phyloP scores from a whole-genome alignment of 1,140 invertebrate genomes.

The Zaprionus vittiger region DNA sequence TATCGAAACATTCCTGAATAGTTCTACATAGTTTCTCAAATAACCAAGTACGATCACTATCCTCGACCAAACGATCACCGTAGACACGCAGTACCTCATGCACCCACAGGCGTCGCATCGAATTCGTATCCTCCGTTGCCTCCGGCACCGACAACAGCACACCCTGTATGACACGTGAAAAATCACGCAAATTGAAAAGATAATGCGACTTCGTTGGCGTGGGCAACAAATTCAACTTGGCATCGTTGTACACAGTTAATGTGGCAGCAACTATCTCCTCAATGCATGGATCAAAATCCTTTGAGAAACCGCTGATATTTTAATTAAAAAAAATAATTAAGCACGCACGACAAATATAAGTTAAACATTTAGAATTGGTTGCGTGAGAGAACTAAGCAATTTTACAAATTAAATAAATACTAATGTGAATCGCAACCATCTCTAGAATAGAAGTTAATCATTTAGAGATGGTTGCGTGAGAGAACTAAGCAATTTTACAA shows the following conservation, averaged over 20 bases:
- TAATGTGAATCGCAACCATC: background rate
- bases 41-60: constrained; percentile 93
- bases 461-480: background rate
- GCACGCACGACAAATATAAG: background rate
- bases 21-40: constrained; percentile 88
- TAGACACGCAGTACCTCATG: constrained; percentile 97
- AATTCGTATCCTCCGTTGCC: constrained; percentile 93
- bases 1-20: constrained; percentile 85
- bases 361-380: background rate
- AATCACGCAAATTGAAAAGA: constrained; percentile 97
- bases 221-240: constrained; percentile 92
- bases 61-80: constrained; percentile 95
- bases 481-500: no score
- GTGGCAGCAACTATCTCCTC: constrained; percentile 95
- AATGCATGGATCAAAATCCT: constrained; percentile 97
- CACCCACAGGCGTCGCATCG: constrained; percentile 97
- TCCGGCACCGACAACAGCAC: constrained; percentile 96
- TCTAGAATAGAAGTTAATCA: background rate
- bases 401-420: no score
- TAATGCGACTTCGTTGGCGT: constrained; percentile 97
- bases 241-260: constrained; percentile 94
- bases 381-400: no score
- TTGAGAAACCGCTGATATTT: constrained; percentile 93
- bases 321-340: constrained; percentile 16
- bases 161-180: constrained; percentile 96